Percentiles rank a stretch among this genome's conserved stretches.
These are phyloP conservation scores for Mionectes olivaceus DNA, from an alignment of 2,797 vertebrate species.

Conservation along the genomic window DNA sequence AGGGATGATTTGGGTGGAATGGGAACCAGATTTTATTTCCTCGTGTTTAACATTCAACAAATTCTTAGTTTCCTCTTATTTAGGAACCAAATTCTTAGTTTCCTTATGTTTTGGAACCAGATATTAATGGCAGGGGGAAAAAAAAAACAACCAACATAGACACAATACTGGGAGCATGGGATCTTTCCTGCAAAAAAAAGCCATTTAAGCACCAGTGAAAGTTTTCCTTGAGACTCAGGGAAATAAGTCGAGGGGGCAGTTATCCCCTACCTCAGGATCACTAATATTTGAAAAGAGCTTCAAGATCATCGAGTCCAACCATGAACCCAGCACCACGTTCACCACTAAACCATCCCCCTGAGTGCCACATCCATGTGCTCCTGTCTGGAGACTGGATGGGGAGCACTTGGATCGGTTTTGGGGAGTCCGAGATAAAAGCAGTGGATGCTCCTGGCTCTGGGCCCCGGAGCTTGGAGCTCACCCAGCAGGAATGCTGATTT, in stretches of 20 bases:
- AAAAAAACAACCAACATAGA: not conserved
- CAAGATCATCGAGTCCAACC: not conserved
- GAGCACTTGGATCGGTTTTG: not conserved
- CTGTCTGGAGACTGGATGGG: not conserved
- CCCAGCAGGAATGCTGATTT: constrained; percentile 5
- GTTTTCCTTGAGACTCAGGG: not conserved
- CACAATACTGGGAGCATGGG: fast-evolving
- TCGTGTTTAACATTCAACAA: not conserved
- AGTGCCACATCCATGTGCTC: not conserved
- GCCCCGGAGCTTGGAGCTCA: not conserved
- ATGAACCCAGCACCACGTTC: not conserved
- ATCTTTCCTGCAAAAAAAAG: not conserved
- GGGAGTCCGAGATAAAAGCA: not conserved
- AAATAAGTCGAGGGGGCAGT: not conserved
- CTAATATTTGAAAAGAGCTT: not conserved
- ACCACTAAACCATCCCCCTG: fast-evolving
- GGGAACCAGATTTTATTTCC: not conserved
- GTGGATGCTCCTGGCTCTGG: not conserved
- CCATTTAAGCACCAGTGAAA: not conserved
- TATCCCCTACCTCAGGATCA: not conserved
- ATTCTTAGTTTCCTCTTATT: too few species aligned
- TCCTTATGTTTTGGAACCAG: not conserved
- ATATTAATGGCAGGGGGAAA: not conserved
- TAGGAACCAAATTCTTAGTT: not conserved
- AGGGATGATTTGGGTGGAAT: not conserved